These are phyloP conservation scores for Adrianichthys oophorus DNA, from an alignment of 2,797 vertebrate species.

Conservation along the genomic window DNA sequence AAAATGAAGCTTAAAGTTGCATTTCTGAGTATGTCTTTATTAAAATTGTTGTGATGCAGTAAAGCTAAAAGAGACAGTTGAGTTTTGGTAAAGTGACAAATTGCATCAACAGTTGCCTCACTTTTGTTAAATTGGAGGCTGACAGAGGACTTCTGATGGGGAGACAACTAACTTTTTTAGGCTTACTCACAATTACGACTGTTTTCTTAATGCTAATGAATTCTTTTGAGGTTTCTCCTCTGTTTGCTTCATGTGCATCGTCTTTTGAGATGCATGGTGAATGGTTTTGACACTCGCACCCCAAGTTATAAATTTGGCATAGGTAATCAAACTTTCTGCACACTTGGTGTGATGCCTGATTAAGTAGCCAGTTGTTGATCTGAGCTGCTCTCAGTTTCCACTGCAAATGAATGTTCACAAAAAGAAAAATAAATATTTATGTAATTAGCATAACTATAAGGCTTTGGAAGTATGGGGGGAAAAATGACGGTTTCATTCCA, in stretches of 20 bases:
- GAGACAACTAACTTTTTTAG: too few species aligned
- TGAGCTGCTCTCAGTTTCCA: not conserved
- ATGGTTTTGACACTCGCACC: not conserved
- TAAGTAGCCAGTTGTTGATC: slow-evolving; percentile 32
- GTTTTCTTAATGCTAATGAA: too few species aligned
- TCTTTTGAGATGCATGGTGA: not conserved
- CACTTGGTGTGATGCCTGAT: slow-evolving; percentile 25
- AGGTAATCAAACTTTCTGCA: slow-evolving; percentile 1
- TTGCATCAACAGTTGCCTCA: too few species aligned
- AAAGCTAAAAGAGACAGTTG: too few species aligned
- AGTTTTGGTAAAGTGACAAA: too few species aligned
- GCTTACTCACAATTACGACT: too few species aligned
- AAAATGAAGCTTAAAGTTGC: too few species aligned
- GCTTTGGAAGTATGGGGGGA: slow-evolving; percentile 12
- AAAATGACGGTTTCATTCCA: slow-evolving; percentile 9
- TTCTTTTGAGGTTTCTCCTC: slow-evolving; percentile 6
- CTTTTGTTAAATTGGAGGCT: too few species aligned
- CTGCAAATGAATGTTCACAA: slow-evolving; percentile 12
- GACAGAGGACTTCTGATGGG: too few species aligned
- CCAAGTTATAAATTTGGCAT: slow-evolving; percentile 13
- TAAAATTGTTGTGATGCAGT: too few species aligned
- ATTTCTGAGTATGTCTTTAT: too few species aligned
- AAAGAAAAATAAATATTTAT: not conserved
- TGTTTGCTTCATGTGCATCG: not conserved
- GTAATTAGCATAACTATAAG: slow-evolving; percentile 21